These are phyloP conservation scores for Nomada flava DNA, from an alignment of 2,888 invertebrate genomes.

Conservation along the genomic window DNA sequence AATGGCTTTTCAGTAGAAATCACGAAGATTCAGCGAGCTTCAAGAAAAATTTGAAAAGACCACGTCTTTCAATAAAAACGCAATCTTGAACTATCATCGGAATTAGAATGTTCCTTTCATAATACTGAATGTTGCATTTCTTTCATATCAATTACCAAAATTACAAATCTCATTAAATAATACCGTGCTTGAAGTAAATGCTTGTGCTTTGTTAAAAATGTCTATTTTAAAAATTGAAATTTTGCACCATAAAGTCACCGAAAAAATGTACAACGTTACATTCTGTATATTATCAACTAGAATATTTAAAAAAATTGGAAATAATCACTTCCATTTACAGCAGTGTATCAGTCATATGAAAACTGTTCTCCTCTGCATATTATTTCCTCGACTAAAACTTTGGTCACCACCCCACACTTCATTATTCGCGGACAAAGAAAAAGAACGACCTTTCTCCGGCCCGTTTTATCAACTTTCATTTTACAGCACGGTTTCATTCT, in stretches of 20 bases:
- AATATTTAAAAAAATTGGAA: no score
- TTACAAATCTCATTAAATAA: background rate
- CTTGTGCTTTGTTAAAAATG: background rate
- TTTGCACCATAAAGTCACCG: no score
- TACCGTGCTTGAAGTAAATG: background rate
- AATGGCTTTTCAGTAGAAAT: background rate
- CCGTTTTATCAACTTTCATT: slow-evolving; percentile 15
- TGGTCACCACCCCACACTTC: background rate
- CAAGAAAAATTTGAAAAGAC: background rate
- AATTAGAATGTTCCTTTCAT: no score
- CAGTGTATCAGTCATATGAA: background rate
- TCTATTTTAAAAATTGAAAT: no score
- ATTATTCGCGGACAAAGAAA: slow-evolving; percentile 12
- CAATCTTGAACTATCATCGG: background rate
- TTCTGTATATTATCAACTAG: no score
- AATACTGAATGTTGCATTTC: no score
- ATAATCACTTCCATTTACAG: background rate
- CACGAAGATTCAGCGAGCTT: background rate
- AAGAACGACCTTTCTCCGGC: slow-evolving; percentile 15
- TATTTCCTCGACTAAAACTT: background rate
- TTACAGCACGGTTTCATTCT: slow-evolving; percentile 1
- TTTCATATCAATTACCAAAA: background rate
- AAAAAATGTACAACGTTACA: no score
- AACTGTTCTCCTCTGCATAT: background rate
- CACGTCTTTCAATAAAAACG: background rate